Evolutionary conservation across 1,140 invertebrate species (phyloP).

Genomic region (Chelonus insularis): DNA sequence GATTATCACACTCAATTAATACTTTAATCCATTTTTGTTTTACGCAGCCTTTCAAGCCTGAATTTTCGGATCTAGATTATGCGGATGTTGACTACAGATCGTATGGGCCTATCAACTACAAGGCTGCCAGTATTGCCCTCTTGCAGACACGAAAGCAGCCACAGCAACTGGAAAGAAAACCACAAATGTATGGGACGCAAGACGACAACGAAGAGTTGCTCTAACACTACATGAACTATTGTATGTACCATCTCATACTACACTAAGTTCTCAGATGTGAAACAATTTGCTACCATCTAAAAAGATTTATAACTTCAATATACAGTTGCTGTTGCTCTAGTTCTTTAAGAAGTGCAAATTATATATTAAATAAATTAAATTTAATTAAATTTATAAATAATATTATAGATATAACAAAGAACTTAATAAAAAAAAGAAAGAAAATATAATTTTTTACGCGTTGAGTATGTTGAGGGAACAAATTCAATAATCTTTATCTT

Average conservation of each 20-base stretch:
- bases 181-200: slow-evolving; percentile 56
- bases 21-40: slow-evolving; percentile 20
- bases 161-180: slow-evolving; percentile 45
- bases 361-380: too few species aligned
- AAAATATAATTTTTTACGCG: slow-evolving; percentile 36
- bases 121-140: slow-evolving; percentile 74
- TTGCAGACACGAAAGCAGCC: slow-evolving; percentile 49
- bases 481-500: slow-evolving; percentile 41
- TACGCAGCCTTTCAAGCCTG: slow-evolving; percentile 71
- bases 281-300: not conserved
- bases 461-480: slow-evolving; percentile 53
- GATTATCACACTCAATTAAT: not conserved
- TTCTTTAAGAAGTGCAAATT: too few species aligned
- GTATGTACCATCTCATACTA: not conserved
- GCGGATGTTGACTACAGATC: slow-evolving; percentile 86
- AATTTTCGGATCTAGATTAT: slow-evolving; percentile 81
- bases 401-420: slow-evolving; percentile 30
- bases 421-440: slow-evolving; percentile 19
- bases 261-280: not conserved
- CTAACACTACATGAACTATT: slow-evolving; percentile 35
- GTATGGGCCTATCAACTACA: slow-evolving; percentile 89
- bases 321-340: too few species aligned
- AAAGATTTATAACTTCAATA: not conserved
- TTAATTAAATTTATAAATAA: slow-evolving; percentile 15
- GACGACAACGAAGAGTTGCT: slow-evolving; percentile 58